A percentile compares a stretch with the other conserved stretches of the same genome.
phyloP scores from a whole-genome alignment of 30 jellyfish, hydroid and myxozoan species.

The Pseudorhiza aurosa region DNA sequence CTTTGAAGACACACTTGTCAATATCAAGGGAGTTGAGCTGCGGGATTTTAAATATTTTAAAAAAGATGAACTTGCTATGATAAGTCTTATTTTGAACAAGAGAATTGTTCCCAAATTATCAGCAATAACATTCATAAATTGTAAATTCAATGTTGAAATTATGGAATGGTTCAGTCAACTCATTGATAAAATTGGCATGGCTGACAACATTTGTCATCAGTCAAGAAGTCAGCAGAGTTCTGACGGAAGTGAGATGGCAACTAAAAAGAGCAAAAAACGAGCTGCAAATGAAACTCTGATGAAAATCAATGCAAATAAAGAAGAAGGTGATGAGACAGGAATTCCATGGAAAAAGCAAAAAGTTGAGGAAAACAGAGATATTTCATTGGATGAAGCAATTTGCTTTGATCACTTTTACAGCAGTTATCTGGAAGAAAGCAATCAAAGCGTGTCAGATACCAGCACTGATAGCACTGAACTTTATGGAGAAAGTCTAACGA shows the following conservation, averaged over 20 bases:
- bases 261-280: no score
- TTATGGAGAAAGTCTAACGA: not conserved
- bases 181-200: not conserved
- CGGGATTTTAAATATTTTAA: conserved; percentile 1
- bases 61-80: not conserved
- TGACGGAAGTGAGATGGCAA: not conserved
- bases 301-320: not conserved
- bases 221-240: no score
- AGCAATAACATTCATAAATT: conserved; percentile 10
- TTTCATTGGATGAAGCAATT: conserved; percentile 17
- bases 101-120: not conserved
- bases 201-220: no score
- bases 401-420: not conserved
- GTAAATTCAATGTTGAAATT: not conserved
- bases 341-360: not conserved
- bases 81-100: not conserved
- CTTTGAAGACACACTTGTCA: not conserved
- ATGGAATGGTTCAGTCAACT: conserved; percentile 7
- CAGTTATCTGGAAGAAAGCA: not conserved
- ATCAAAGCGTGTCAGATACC: not conserved
- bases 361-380: not conserved
- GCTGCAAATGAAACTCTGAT: not conserved
- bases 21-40: not conserved
- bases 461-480: not conserved
- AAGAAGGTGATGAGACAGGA: not conserved